Conservation (phyloP, 2,113 vertebrate genomes). For the Lophius piscatorius region DNA sequence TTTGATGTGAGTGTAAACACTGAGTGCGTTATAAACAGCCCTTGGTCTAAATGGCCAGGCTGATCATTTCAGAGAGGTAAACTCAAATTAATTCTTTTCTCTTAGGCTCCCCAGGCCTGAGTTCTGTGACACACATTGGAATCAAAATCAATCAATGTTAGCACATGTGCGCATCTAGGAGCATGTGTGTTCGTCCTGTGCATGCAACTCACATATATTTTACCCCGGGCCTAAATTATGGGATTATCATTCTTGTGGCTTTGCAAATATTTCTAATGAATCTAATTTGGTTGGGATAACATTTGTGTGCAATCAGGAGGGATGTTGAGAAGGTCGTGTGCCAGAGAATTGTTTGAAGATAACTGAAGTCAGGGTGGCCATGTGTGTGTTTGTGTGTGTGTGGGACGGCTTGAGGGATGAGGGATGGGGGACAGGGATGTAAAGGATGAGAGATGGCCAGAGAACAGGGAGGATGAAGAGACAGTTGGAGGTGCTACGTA, state of each 20-base stretch:
- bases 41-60: constrained; percentile 45
- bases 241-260: constrained; percentile 81
- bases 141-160: constrained; percentile 48
- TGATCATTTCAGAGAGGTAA: constrained; percentile 56
- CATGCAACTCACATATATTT: constrained; percentile 67
- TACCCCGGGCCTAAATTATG: constrained; percentile 70
- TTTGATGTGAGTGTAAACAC: constrained; percentile 64
- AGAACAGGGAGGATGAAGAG: constrained; percentile 27
- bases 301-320: constrained; percentile 83
- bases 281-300: constrained; percentile 82
- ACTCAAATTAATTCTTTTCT: constrained; percentile 43
- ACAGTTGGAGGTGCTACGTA: neutral
- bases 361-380: constrained; percentile 79
- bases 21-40: constrained; percentile 58
- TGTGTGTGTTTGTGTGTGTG: constrained; percentile 35
- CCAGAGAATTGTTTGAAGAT: constrained; percentile 82
- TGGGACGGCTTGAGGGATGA: constrained; percentile 64
- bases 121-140: constrained; percentile 45
- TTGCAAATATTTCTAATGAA: constrained; percentile 85
- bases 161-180: constrained; percentile 38
- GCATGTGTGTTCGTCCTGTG: constrained; percentile 50
- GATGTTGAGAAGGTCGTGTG: constrained; percentile 80
- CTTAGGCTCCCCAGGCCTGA: constrained; percentile 21
- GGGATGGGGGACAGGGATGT: constrained; percentile 64
- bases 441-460: constrained; percentile 65